Conservation (phyloP, 2,888 invertebrate species). For the Plemyria rubiginata region DNA sequence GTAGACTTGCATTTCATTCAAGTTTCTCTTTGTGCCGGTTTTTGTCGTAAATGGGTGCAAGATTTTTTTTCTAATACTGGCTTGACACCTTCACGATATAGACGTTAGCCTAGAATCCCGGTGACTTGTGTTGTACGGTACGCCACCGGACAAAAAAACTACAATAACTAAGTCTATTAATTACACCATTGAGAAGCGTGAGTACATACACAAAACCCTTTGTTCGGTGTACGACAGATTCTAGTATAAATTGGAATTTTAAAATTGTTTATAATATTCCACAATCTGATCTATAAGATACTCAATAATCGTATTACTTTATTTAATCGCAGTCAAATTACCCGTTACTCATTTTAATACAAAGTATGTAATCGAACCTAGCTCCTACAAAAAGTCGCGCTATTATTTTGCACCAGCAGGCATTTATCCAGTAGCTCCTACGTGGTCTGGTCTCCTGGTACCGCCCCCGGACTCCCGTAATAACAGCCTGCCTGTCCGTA, state of each 20-base stretch:
- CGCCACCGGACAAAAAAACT: not conserved
- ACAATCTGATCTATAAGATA: not conserved
- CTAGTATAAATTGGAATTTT: not conserved
- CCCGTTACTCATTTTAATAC: not conserved
- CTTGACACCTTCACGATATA: conserved; percentile 44
- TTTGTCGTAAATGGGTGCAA: conserved; percentile 61
- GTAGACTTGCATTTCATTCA: conserved; percentile 75
- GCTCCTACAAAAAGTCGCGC: conserved; percentile 27
- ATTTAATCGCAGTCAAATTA: not conserved
- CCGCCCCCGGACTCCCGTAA: conserved; percentile 57
- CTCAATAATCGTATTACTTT: not conserved
- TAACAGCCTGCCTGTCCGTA: conserved; percentile 48
- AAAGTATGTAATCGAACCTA: conserved; percentile 6
- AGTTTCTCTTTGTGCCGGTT: conserved; percentile 66
- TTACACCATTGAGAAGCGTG: no score
- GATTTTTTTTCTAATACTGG: conserved; percentile 43
- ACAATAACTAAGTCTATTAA: not conserved
- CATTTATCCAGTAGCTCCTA: conserved; percentile 56
- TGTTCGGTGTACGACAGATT: no score
- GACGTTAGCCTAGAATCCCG: conserved; percentile 12
- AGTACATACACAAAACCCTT: no score
- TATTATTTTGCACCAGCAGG: conserved; percentile 19
- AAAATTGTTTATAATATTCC: not conserved
- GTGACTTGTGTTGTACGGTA: not conserved
- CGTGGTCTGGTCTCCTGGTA: conserved; percentile 53